Base-by-base conservation (phyloP, 2,797 vertebrate species). In the Acanthis flammea region DNA sequence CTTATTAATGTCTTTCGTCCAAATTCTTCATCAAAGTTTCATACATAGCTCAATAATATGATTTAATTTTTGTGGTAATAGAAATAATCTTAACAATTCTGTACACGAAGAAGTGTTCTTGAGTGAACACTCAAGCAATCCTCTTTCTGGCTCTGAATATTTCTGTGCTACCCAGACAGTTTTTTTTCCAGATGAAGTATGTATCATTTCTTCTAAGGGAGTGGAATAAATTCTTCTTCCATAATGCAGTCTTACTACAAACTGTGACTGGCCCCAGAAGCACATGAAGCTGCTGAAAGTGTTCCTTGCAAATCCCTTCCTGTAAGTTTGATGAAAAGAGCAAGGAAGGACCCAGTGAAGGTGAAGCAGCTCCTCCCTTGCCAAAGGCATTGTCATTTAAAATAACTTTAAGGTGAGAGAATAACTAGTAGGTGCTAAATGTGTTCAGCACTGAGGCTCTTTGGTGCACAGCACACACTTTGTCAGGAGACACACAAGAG, bases 21-120 rank as follows among this genome's bases (percentile, higher is more conserved):
- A 82, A 72, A 82, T 63, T 80, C 28, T 76, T 86, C 57, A 74
- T 88, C 42, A 83, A 67, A 2, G 0, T 83, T 92, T 73, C 48
- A 66, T 60, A 54, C 19, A 5, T 65, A 62, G 57, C 82, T 94
- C 80, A 81, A 51, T 50, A 74, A 86, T 17, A 53, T 18, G 15
- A 77, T 90, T 88, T 67, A n/a, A 83, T 93, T 90, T 83, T 80
- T 57, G 54, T 28, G 14, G 10, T 74, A 63, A 65, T 37, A 68
- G 53, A 71, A 50, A 83, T 50, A 1, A 1, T 88, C 30, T 42
- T 74, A 82, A 50, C 45, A 82, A 74, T 77, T 77, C 48, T 48
- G 24, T 48, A 53, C 7, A 25, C 27, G 25, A 90, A 82, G 11
- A 45, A 74, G 8, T 44, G 27, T 17, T 90, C 48, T 77, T 88